Base-by-base conservation (phyloP, 2,797 vertebrate genomes). In the Botia kubotai region DNA sequence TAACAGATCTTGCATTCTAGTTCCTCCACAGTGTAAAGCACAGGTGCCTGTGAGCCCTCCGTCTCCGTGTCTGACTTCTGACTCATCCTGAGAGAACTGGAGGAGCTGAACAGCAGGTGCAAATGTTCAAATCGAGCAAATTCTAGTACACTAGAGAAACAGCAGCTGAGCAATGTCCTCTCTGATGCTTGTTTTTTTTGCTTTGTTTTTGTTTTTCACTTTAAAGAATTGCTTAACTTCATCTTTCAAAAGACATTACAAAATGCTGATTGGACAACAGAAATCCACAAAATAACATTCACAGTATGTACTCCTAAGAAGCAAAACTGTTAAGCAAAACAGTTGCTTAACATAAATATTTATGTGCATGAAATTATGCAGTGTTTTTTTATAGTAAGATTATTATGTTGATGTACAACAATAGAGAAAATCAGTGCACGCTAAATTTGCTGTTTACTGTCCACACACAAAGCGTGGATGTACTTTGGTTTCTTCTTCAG, bases 1-100 rank as follows among this genome's bases (percentile, higher is more conserved):
- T 95, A 97, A 91, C 96, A 97, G 87, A 97, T 97, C 82, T 95
- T 93, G 91, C 96, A 97, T 82, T 97, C 96, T 2, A 95, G 90
- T 73, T 96, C 95, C 26, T 94, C 93, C 82, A 92, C 58, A 0
- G 89, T 84, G 79, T 89, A 91, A 65, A 90, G 86, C 71, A 86
- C 83, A 2, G 91, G 67, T 0, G 63, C 79, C 71, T 85, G 84
- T 12, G 82, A 53, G 78, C 85, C 74, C 77, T 86, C 85, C 0
- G 79, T 58, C 76, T 87, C 87, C 0, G 75, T 81, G 33, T 89
- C 88, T 0, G 78, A 80, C 71, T 89, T 88, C 71, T 84, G 89
- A 63, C 88, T 89, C 88, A 90, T 89, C 65, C 62, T 83, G 78
- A 84, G 71, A 79, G 13, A 52, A 39, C 4, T 39, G 6, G 6